Conservation (phyloP, 2,888 invertebrate species). For the Tolmerus cingulatus region DNA sequence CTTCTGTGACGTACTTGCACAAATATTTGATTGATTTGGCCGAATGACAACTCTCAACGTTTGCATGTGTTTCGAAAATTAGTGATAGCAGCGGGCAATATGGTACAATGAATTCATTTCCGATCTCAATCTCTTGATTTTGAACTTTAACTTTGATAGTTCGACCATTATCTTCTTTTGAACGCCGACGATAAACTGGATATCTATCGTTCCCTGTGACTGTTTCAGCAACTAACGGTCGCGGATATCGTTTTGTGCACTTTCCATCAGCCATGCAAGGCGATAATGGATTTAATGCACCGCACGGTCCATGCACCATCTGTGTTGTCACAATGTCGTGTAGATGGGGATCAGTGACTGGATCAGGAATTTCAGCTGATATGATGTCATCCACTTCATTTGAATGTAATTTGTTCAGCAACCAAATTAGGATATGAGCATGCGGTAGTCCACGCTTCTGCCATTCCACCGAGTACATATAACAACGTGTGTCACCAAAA, state of each 20-base stretch:
- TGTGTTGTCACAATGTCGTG: constrained; percentile 52
- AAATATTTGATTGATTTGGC: background rate
- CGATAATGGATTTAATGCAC: constrained; percentile 50
- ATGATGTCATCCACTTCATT: constrained; percentile 54
- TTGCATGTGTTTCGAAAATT: constrained; percentile 55
- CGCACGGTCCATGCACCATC: constrained; percentile 59
- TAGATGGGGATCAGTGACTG: constrained; percentile 47
- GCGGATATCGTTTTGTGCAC: constrained; percentile 58
- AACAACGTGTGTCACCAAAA: constrained; percentile 49
- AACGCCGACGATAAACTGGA: constrained; percentile 55
- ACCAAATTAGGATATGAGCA: constrained; percentile 56
- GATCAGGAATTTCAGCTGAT: constrained; percentile 52
- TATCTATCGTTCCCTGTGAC: constrained; percentile 57
- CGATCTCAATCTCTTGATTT: background rate
- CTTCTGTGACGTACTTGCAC: background rate
- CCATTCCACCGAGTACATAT: constrained; percentile 53
- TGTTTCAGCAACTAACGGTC: constrained; percentile 52
- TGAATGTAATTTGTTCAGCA: constrained; percentile 53
- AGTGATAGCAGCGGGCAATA: constrained; percentile 53
- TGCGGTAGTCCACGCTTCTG: constrained; percentile 57
- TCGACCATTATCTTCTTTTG: background rate
- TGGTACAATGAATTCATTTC: constrained; percentile 56
- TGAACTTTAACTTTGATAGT: background rate
- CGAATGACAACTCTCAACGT: constrained; percentile 57
- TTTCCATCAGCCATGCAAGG: constrained; percentile 56